A percentile compares a stretch with the other conserved stretches of the same genome.
Evolutionary conservation across 2,797 vertebrate genomes (phyloP).

Genomic region (Anniella stebbinsi): DNA sequence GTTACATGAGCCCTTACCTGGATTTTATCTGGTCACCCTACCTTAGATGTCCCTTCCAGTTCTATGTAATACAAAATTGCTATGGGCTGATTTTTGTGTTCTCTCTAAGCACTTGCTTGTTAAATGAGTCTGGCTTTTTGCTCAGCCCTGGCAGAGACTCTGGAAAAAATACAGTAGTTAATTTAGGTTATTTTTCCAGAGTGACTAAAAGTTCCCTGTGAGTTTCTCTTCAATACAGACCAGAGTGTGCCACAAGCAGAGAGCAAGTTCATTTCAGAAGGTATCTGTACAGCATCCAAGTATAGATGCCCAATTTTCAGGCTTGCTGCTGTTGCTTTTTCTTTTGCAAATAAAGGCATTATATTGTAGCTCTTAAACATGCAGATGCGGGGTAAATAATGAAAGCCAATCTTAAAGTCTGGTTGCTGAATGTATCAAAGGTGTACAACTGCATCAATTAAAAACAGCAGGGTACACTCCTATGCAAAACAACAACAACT

Average conservation of each 20-base stretch:
- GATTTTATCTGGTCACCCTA: too few relatives aligned
- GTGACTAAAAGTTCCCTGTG: conserved; percentile 15
- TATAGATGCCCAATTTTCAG: not conserved
- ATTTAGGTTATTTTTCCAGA: conserved; percentile 18
- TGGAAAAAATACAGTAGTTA: conserved; percentile 28
- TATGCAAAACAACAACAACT: too few relatives aligned
- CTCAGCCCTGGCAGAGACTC: conserved; percentile 3
- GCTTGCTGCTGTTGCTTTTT: not conserved
- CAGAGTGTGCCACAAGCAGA: conserved; percentile 1
- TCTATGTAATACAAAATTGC: not conserved
- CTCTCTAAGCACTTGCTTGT: not conserved
- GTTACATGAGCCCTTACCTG: too few relatives aligned
- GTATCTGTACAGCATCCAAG: not conserved
- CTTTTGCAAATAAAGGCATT: not conserved
- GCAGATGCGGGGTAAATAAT: not conserved
- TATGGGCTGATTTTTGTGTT: not conserved
- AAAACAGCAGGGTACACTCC: not conserved
- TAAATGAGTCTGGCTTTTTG: conserved; percentile 1
- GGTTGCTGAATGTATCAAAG: not conserved
- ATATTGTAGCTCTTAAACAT: not conserved
- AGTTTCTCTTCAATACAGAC: not conserved
- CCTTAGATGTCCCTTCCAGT: not conserved
- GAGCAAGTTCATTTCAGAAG: conserved; percentile 8
- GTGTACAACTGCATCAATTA: not conserved
- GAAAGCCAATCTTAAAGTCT: not conserved